Conservation (phyloP, 1,140 invertebrate genomes). For the Leptinotarsa lineolata region DNA sequence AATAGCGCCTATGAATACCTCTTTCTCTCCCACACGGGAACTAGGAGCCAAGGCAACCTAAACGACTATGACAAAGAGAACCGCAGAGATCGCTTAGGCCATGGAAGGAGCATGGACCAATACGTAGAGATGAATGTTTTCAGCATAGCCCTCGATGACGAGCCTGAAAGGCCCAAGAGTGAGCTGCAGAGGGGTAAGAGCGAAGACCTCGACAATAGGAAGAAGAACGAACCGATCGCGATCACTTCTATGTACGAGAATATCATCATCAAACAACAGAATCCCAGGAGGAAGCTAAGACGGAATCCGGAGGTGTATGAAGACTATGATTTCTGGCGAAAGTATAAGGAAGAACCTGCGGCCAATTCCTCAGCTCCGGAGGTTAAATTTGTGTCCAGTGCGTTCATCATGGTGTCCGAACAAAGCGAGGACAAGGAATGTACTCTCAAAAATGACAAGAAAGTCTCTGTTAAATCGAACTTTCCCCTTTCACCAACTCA, state of each 20-base stretch:
- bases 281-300: conserved; percentile 71
- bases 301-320: conserved; percentile 66
- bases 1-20: conserved; percentile 65
- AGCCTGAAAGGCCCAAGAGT: conserved; percentile 46
- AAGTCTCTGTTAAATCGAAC: conserved; percentile 51
- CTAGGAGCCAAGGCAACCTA: conserved; percentile 68
- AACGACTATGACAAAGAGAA: conserved; percentile 61
- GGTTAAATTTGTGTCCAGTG: conserved; percentile 62
- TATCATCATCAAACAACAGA: conserved; percentile 71
- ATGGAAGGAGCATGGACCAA: conserved; percentile 74
- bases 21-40: conserved; percentile 61
- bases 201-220: conserved; percentile 59
- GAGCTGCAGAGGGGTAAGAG: conserved; percentile 58
- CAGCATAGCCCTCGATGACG: conserved; percentile 58
- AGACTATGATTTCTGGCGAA: conserved; percentile 61
- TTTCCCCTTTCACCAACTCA: conserved; percentile 80
- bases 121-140: conserved; percentile 75
- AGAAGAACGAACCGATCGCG: conserved; percentile 67
- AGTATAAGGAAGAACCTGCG: conserved; percentile 47
- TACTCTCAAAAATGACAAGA: conserved; percentile 46
- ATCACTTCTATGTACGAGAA: conserved; percentile 76
- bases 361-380: conserved; percentile 53
- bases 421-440: conserved; percentile 41
- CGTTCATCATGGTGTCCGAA: conserved; percentile 59
- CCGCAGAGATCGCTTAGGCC: conserved; percentile 64